A percentile compares a stretch with the other conserved stretches of the same genome.
These are phyloP conservation scores for Sula dactylatra DNA, from an alignment of 2,113 vertebrate genomes.

Conservation along the genomic window DNA sequence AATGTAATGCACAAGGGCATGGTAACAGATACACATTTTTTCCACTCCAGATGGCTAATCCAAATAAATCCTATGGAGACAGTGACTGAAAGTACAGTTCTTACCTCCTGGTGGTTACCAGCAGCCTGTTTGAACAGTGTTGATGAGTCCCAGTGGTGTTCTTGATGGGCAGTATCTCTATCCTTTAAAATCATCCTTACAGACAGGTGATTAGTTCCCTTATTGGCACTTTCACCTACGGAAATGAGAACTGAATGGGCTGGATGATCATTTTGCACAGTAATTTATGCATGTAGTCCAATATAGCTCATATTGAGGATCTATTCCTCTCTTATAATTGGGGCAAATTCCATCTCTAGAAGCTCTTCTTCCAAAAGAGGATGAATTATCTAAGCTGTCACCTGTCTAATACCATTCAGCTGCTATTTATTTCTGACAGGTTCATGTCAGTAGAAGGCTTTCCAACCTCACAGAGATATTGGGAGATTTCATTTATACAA, in stretches of 20 bases:
- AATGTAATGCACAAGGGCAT: neutral
- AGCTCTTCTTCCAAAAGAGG: constrained; percentile 3
- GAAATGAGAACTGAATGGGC: constrained; percentile 11
- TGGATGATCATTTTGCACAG: neutral
- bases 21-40: neutral
- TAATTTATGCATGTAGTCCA: constrained; percentile 27
- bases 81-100: neutral
- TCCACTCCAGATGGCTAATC: neutral
- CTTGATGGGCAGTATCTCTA: neutral
- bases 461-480: constrained; percentile 20
- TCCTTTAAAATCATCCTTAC: constrained; percentile 6
- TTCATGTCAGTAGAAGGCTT: constrained; percentile 38
- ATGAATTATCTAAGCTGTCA: constrained; percentile 27
- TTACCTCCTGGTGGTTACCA: constrained; percentile 2
- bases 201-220: constrained; percentile 17
- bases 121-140: neutral
- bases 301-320: constrained; percentile 14
- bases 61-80: neutral
- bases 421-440: constrained; percentile 31
- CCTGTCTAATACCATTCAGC: constrained; percentile 35
- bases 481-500: constrained; percentile 41
- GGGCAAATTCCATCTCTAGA: constrained; percentile 19
- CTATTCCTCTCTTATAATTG: constrained; percentile 1
- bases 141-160: neutral
- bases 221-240: constrained; percentile 22